These are phyloP conservation scores for Hyaena hyaena DNA, from an alignment of 2,113 vertebrate genomes.

Conservation along the genomic window DNA sequence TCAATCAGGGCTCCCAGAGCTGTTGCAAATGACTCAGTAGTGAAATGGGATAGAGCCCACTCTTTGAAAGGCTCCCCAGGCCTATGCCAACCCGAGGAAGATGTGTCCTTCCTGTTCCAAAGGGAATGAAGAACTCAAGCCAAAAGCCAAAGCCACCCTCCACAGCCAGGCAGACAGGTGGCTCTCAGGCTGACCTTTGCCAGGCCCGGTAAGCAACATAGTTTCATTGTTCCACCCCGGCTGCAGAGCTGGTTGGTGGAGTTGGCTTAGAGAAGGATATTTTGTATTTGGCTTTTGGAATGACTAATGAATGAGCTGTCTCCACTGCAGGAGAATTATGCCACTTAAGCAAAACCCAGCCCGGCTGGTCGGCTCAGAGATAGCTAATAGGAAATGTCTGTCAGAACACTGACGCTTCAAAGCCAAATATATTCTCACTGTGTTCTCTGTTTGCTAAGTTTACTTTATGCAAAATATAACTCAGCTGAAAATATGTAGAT, in stretches of 20 bases:
- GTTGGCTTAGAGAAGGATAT: slow-evolving; percentile 85
- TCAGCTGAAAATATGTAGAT: slow-evolving; percentile 88
- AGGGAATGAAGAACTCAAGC: slow-evolving; percentile 69
- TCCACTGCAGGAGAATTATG: slow-evolving; percentile 87
- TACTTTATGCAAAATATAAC: slow-evolving; percentile 90
- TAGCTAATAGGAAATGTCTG: slow-evolving; percentile 90
- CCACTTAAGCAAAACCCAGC: slow-evolving; percentile 89
- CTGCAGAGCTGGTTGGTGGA: slow-evolving; percentile 85
- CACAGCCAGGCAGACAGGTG: slow-evolving; percentile 81
- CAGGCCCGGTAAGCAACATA: slow-evolving; percentile 73
- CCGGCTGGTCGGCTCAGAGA: slow-evolving; percentile 82
- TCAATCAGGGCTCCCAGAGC: slow-evolving; percentile 29
- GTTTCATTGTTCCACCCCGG: slow-evolving; percentile 83
- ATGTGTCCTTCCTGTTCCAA: slow-evolving; percentile 41
- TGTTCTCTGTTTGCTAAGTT: slow-evolving; percentile 88
- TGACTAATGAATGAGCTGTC: slow-evolving; percentile 90
- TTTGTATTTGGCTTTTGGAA: slow-evolving; percentile 88
- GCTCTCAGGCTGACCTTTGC: slow-evolving; percentile 77
- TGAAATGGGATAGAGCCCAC: slow-evolving; percentile 62
- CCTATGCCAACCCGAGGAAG: slow-evolving; percentile 21
- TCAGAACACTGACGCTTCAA: slow-evolving; percentile 90
- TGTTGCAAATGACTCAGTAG: slow-evolving; percentile 46
- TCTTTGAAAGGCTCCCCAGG: not conserved
- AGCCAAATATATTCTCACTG: slow-evolving; percentile 89
- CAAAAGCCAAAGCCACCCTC: slow-evolving; percentile 72